Evolutionary conservation across 2,113 vertebrate genomes (phyloP).

Genomic region (Columbina picui): DNA sequence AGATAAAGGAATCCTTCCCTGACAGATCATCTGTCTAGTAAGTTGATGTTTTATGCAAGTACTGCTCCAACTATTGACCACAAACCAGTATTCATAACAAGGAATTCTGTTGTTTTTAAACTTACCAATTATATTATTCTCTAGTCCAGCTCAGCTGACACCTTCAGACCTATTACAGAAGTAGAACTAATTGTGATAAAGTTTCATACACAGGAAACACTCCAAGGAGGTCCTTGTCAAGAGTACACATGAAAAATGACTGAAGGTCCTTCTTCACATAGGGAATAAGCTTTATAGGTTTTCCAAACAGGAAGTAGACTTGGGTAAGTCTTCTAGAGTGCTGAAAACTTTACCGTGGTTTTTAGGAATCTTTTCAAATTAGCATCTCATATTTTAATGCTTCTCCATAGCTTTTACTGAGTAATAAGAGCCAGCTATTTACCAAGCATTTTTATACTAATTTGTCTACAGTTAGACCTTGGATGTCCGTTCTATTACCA

Average conservation of each 20-base stretch:
- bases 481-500: slow-evolving; percentile 32
- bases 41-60: neutral
- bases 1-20: neutral
- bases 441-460: slow-evolving; percentile 41
- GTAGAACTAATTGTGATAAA: slow-evolving; percentile 29
- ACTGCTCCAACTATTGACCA: neutral
- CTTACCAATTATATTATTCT: neutral
- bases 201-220: slow-evolving; percentile 11
- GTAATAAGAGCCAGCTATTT: slow-evolving; percentile 16
- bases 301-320: neutral
- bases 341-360: neutral
- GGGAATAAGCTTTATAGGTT: neutral
- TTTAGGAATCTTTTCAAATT: slow-evolving; percentile 35
- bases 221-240: neutral
- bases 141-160: neutral
- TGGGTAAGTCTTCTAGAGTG: neutral
- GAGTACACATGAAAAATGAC: slow-evolving; percentile 1
- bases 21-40: neutral
- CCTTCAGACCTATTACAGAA: neutral
- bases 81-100: neutral
- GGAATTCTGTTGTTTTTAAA: neutral
- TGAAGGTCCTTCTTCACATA: slow-evolving; percentile 5
- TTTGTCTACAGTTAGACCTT: slow-evolving; percentile 54
- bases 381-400: slow-evolving; percentile 12
- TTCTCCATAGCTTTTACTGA: slow-evolving; percentile 24